Percentiles rank a stretch among this genome's conserved stretches.
phyloP scores from a whole-genome alignment of 2,888 invertebrate species.

The Leptopilina syphax region DNA sequence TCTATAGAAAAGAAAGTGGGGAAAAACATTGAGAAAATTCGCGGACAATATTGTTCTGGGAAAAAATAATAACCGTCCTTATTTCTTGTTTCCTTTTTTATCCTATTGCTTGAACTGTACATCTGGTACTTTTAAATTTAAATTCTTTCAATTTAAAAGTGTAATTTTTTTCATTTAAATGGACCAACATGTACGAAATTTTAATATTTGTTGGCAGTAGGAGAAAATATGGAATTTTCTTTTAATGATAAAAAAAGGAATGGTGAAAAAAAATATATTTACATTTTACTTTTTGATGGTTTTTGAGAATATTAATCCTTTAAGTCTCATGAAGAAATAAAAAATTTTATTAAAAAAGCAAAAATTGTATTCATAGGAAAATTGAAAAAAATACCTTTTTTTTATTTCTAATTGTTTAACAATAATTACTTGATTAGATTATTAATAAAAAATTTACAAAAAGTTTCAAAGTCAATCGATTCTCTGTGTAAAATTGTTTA shows the following conservation, averaged over 20 bases:
- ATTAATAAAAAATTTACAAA: too few relatives aligned
- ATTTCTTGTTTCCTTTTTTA: not conserved
- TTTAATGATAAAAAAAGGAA: not conserved
- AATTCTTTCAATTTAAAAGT: constrained; percentile 13
- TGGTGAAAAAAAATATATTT: not conserved
- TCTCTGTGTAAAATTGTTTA: too few relatives aligned
- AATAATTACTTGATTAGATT: too few relatives aligned
- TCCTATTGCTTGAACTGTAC: not conserved
- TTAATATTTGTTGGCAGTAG: constrained; percentile 3
- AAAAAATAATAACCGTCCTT: not conserved
- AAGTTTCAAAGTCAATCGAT: too few relatives aligned
- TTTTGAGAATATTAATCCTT: too few relatives aligned
- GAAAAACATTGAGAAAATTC: too few relatives aligned
- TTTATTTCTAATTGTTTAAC: not conserved
- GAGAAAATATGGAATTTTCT: not conserved
- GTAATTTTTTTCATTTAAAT: constrained; percentile 6
- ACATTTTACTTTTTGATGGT: not conserved
- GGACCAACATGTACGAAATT: constrained; percentile 1
- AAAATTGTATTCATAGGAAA: too few relatives aligned
- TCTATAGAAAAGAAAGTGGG: too few relatives aligned
- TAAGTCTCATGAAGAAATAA: too few relatives aligned
- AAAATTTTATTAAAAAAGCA: too few relatives aligned
- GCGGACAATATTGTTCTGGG: not conserved
- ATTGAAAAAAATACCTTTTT: not conserved
- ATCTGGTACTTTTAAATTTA: constrained; percentile 15